Conservation (phyloP, 1,140 invertebrate genomes). For the Mya arenaria region DNA sequence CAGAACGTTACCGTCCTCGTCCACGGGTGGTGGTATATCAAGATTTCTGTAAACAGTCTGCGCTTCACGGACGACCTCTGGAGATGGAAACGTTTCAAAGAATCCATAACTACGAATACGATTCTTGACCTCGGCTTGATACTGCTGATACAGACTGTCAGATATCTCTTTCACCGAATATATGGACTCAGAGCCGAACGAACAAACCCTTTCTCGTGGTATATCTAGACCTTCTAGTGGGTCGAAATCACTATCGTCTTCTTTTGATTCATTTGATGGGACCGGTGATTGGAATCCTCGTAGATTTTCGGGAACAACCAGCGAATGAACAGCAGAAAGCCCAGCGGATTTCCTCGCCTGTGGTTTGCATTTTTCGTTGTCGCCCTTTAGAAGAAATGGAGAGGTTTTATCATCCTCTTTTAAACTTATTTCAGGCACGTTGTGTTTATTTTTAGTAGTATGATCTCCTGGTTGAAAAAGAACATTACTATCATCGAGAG, state of each 20-base stretch:
- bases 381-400: neutral
- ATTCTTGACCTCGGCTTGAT: neutral
- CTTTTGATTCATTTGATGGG: neutral
- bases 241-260: neutral
- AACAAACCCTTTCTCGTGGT: conserved; percentile 10
- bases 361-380: neutral
- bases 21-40: neutral
- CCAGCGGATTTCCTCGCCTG: neutral
- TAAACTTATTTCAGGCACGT: neutral
- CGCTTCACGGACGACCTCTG: conserved; percentile 13
- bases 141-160: conserved; percentile 2
- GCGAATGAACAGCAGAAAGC: neutral
- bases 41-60: conserved; percentile 9
- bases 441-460: neutral
- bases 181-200: conserved; percentile 1
- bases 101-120: conserved; percentile 16
- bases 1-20: neutral
- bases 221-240: conserved; percentile 13
- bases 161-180: conserved; percentile 26
- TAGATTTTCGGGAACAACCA: neutral
- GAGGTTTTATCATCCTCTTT: neutral
- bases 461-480: neutral
- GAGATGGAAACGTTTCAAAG: conserved; percentile 28
- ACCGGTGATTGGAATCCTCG: neutral
- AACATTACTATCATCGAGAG: neutral